Base-by-base conservation (phyloP, 2,888 invertebrate species). In the Keiferia lycopersicella region DNA sequence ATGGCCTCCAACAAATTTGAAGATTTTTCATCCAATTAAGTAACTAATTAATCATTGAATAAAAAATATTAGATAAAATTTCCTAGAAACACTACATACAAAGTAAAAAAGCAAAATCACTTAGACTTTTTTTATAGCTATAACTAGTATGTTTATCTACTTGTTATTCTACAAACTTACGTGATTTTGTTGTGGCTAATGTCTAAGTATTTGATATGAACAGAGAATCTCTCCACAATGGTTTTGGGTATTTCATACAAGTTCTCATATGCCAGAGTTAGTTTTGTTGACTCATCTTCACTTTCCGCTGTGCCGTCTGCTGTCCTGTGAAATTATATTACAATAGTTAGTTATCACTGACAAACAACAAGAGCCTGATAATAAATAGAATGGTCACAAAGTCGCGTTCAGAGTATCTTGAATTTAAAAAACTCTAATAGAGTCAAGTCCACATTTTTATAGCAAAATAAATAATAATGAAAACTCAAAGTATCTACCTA, bases 121-220 rank as follows among this genome's bases (percentile, higher is more conserved):
- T 6, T 26, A 26, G 2, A 26, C 6, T 26, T 26, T 26, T 26
- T 26, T n/a, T n/a, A n/a, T 2, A 26, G 26, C 2, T 4, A 26
- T 2, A 4, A 8, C 6, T 34, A 1, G 34, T 10, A 10, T 34
- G 3, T 10, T 34, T 30, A 4, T 30, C 3, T 14, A 12, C 12
- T 14, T 14, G 0, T 14, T 45, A 7, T n/a, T 45, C n/a, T n/a
- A 45, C 6, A 53, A 11, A 87, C 93, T 92, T 86, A 95, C 95
- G 93, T 93, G 69, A 96, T 94, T 79, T 94, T 93, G 75, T 96
- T 96, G 74, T 95, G 92, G 73, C 95, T 95, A 62, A 96, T 92
- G 79, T 96, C 96, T 71, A 96, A 83, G 69, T 94, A 94, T 76
- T 90, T 92, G 34, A 95, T 92, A 68, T 93, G 88, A 10, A 91